A percentile compares a stretch with the other conserved stretches of the same genome.
Conservation (phyloP, 2,797 vertebrate genomes). For the Sorex maritimensis region DNA sequence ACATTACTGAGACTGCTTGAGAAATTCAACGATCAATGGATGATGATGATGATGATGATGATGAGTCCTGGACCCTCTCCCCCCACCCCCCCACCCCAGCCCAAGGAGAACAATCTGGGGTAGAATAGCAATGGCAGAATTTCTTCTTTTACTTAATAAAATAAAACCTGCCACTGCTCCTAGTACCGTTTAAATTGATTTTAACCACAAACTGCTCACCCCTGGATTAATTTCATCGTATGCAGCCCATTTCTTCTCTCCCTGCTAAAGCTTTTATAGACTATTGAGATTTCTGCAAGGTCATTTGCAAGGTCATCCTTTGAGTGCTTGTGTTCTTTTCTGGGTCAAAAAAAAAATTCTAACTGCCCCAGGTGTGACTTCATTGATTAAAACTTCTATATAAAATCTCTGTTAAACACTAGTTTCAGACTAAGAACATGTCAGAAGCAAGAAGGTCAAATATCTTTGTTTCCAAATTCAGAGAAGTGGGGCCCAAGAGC, state of each 20-base stretch:
- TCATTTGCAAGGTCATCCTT: background rate
- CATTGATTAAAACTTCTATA: constrained; percentile 14
- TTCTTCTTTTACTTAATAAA: constrained; percentile 9
- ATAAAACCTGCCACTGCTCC: background rate
- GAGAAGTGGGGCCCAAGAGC: background rate
- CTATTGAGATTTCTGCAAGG: background rate
- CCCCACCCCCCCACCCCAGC: too few species aligned
- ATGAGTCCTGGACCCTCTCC: background rate
- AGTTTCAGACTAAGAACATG: constrained; percentile 32
- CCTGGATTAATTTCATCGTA: background rate
- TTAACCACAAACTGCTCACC: background rate
- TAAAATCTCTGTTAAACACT: background rate
- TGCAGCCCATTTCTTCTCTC: background rate
- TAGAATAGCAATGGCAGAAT: background rate
- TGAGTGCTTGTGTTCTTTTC: background rate
- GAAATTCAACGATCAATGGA: too few species aligned
- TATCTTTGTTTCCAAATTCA: constrained; percentile 36
- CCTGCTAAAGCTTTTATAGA: background rate
- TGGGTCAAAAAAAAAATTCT: constrained; percentile 42
- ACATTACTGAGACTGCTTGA: too few species aligned
- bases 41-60: too few species aligned
- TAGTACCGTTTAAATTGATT: background rate
- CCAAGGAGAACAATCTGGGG: background rate
- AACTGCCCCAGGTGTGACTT: background rate
- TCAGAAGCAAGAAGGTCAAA: background rate